Base-by-base conservation (phyloP, 2,888 invertebrate species). In the Ephialtes manifestator region DNA sequence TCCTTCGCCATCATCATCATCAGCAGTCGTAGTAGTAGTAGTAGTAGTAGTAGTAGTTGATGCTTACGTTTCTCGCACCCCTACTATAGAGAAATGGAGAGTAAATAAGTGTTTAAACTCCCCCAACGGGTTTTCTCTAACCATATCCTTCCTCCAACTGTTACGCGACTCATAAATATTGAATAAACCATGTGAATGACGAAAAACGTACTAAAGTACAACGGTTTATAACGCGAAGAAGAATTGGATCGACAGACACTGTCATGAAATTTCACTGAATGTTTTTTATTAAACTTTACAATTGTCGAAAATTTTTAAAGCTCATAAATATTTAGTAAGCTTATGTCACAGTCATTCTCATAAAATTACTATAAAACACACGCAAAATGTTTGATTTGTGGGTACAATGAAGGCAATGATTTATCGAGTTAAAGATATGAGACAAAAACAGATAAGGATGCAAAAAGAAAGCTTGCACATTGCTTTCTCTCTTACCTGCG, bases 81-180 rank as follows among this genome's bases (percentile, higher is more conserved):
- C 28, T 5, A 4, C 35, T 35, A 15, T 15, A 24, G 43, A 74
- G 46, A 46, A 60, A 58, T 58, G 35, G 46, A 46, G 43, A 74
- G 58, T 74, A 74, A 74, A 46, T 58, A 74, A 46, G 58, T 43
- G 46, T 58, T 60, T 58, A 60, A 60, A 60, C 46, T 60, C 46
- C 28, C 46, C 72, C 43, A 28, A 58, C n/a, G 46, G 24, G 28
- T 4, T 74, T 58, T 46, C 72, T 43, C 28, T 74, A 28, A 74
- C 58, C 72, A 46, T 58, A 46, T 74, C 53, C 46, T 43, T 60
- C n/a, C 46, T 74, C 43, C 60, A 28, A 58, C 72, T 46, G 58
- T 74, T 74, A 74, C 58, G 72, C 58, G 58, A 60, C 58, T 60
- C 35, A 63, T 63, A n/a, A 63, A 35, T 63, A 63, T 63, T 63